Conservation (phyloP, 1,140 invertebrate genomes). For the Trachelipus rathkii region DNA sequence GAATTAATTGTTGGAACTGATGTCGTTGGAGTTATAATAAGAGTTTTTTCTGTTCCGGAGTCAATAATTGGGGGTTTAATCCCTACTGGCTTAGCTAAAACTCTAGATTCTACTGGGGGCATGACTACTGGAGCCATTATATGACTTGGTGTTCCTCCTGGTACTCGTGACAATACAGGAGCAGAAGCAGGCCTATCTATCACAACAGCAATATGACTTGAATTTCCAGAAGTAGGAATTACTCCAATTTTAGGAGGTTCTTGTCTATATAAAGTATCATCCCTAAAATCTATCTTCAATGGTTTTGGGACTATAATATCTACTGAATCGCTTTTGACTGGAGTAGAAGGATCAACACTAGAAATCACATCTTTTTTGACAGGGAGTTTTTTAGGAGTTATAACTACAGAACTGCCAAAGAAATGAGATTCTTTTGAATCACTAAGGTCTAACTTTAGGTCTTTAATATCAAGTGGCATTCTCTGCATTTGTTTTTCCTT, state of each 20-base stretch:
- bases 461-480: neutral
- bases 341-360: neutral
- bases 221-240: slow-evolving; percentile 16
- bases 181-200: neutral
- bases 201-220: slow-evolving; percentile 13
- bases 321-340: neutral
- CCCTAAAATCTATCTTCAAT: slow-evolving; percentile 20
- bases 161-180: slow-evolving; percentile 4
- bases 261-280: neutral
- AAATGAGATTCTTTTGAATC: neutral
- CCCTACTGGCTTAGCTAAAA: slow-evolving; percentile 42
- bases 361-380: neutral
- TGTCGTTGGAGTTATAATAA: neutral
- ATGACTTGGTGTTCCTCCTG: slow-evolving; percentile 30
- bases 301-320: slow-evolving; percentile 5
- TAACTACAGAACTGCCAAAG: neutral
- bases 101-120: slow-evolving; percentile 38
- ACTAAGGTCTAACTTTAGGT: neutral
- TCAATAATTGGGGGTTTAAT: slow-evolving; percentile 31
- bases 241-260: slow-evolving; percentile 19
- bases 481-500: neutral
- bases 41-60: slow-evolving; percentile 26
- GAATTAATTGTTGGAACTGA: neutral
- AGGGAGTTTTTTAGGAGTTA: neutral
- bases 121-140: slow-evolving; percentile 39